Evolutionary conservation across 2,113 vertebrate genomes (phyloP).

Genomic region (Bombycilla garrulus): DNA sequence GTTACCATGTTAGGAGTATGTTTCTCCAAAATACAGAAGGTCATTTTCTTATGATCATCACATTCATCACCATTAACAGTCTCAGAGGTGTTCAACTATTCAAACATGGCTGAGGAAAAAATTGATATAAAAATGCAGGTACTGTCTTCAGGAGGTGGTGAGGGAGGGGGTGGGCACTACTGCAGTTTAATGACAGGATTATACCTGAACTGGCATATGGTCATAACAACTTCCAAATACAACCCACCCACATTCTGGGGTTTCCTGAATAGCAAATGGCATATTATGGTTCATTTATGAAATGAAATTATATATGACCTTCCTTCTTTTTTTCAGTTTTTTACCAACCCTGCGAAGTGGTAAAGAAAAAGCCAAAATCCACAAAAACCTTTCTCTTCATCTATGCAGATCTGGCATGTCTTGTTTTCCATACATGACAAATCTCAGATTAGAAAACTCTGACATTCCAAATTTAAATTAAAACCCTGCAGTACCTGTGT

Average conservation of each 20-base stretch:
- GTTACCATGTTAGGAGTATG: fast-evolving
- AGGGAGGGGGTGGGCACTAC: background rate
- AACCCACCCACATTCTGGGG: background rate
- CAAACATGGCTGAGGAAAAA: background rate
- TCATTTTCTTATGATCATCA: background rate
- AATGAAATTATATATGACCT: background rate
- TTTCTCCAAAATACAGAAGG: background rate
- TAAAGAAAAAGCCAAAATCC: background rate
- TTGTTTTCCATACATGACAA: background rate
- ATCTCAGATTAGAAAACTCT: background rate
- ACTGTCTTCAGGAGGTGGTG: background rate
- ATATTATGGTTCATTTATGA: background rate
- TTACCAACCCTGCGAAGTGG: background rate
- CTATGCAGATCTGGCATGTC: background rate
- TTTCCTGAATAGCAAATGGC: background rate
- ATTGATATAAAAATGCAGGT: background rate
- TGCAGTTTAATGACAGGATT: background rate
- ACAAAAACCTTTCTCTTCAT: background rate
- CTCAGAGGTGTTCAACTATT: background rate
- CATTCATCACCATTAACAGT: background rate
- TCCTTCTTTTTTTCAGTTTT: background rate
- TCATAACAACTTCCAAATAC: background rate
- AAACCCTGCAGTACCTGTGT: background rate
- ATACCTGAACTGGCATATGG: background rate
- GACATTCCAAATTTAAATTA: background rate